A percentile compares a stretch with the other conserved stretches of the same genome.
Evolutionary conservation across 2,113 vertebrate genomes (phyloP).

Genomic region (Coptodon rendalli): DNA sequence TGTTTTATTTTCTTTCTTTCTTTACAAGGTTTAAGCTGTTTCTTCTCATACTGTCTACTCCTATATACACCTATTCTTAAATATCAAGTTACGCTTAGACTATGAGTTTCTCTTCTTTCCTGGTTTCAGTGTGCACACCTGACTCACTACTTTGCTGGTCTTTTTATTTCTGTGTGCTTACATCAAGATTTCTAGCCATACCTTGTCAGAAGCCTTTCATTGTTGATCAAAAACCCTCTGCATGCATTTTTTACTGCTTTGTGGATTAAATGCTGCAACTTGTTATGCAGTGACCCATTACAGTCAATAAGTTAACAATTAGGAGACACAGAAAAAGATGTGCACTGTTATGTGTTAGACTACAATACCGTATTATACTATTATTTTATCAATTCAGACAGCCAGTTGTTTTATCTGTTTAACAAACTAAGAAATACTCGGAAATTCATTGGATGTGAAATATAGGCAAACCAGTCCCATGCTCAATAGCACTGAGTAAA

Average conservation of each 20-base stretch:
- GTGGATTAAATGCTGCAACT: neutral
- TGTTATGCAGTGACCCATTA: neutral
- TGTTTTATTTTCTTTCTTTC: no score
- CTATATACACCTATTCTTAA: neutral
- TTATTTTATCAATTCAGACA: neutral
- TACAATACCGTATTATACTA: neutral
- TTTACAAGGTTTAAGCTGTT: neutral
- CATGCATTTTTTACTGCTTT: neutral
- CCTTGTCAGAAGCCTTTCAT: neutral
- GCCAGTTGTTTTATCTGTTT: neutral
- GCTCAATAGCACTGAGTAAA: neutral
- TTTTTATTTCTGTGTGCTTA: no score
- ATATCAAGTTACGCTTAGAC: neutral
- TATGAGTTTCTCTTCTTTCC: neutral
- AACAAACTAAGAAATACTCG: neutral
- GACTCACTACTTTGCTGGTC: neutral
- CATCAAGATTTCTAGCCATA: no score
- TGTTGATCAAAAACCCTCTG: neutral
- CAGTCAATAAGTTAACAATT: neutral
- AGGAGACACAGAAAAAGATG: neutral
- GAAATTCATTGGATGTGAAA: neutral
- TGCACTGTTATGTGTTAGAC: no score
- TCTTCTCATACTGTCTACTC: neutral
- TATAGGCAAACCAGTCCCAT: neutral
- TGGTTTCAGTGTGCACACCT: neutral